phyloP scores from a whole-genome alignment of 1,140 invertebrate genomes.

The Eulimnadia texana region DNA sequence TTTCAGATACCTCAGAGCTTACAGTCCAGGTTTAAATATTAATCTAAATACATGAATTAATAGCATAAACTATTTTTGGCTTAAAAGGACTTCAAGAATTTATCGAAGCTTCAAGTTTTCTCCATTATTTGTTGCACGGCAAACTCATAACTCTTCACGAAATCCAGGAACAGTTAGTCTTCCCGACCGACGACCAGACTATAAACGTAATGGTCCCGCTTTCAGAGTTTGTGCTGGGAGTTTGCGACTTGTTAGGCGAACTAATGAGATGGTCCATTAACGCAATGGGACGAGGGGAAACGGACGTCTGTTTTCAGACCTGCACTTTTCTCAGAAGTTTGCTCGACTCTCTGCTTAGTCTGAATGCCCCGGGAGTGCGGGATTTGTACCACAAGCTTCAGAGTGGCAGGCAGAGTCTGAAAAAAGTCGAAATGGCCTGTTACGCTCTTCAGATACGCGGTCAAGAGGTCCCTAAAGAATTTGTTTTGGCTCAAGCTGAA shows the following conservation, averaged over 20 bases:
- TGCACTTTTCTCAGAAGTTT: slow-evolving; percentile 48
- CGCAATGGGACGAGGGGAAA: slow-evolving; percentile 57
- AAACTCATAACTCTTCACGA: slow-evolving; percentile 32
- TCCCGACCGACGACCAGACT: slow-evolving; percentile 16
- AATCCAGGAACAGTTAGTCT: slow-evolving; percentile 32
- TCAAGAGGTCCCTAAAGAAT: slow-evolving; percentile 39
- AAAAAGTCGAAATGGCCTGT: slow-evolving; percentile 71
- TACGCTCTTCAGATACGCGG: slow-evolving; percentile 67
- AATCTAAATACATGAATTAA: background rate
- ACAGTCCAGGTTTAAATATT: slow-evolving; percentile 36
- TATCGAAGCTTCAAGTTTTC: slow-evolving; percentile 66
- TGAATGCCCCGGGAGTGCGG: slow-evolving; percentile 20
- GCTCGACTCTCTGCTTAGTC: slow-evolving; percentile 49
- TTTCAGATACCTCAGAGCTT: slow-evolving; percentile 58
- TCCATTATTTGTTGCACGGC: slow-evolving; percentile 41
- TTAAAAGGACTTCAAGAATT: slow-evolving; percentile 65
- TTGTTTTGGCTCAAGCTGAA: slow-evolving; percentile 3
- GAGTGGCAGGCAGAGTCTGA: slow-evolving; percentile 51
- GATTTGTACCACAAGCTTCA: slow-evolving; percentile 57
- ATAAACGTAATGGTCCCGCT: slow-evolving; percentile 36
- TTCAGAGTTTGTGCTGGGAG: slow-evolving; percentile 61
- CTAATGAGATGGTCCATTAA: slow-evolving; percentile 79
- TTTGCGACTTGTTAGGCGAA: slow-evolving; percentile 78
- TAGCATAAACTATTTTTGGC: background rate
- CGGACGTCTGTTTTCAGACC: slow-evolving; percentile 48